A percentile compares a stretch with the other conserved stretches of the same genome.
Conservation (phyloP, 2,113 vertebrate species). For the Clarias magur region DNA sequence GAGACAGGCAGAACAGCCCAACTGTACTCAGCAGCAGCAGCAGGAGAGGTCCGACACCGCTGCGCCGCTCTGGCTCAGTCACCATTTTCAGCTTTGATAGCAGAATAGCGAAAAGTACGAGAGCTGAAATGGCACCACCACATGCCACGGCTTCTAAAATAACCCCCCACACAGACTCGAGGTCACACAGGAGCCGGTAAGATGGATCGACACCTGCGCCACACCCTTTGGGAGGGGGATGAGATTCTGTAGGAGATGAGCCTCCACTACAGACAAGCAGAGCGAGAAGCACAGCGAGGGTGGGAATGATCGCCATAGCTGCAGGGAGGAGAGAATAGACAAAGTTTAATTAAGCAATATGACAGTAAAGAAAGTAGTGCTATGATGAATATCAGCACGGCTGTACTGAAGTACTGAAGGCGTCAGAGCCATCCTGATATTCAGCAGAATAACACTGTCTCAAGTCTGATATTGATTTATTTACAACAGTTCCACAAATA, state of each 20-base stretch:
- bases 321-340: slow-evolving; percentile 40
- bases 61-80: slow-evolving; percentile 85
- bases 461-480: no score
- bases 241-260: slow-evolving; percentile 53
- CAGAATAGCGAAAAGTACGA: slow-evolving; percentile 83
- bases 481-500: no score
- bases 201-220: slow-evolving; percentile 82
- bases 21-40: slow-evolving; percentile 88
- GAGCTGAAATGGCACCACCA: slow-evolving; percentile 80
- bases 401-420: no score
- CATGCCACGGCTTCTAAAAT: slow-evolving; percentile 91
- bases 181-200: slow-evolving; percentile 89
- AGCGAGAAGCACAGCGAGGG: slow-evolving; percentile 80
- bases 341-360: not conserved
- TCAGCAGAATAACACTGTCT: no score
- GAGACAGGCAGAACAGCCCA: slow-evolving; percentile 87
- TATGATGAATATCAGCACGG: no score
- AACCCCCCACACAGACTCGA: slow-evolving; percentile 95
- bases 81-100: slow-evolving; percentile 84
- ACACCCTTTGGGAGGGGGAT: slow-evolving; percentile 81
- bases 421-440: no score
- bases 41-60: slow-evolving; percentile 85
- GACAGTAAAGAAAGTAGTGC: no score
- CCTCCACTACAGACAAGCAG: slow-evolving; percentile 79
- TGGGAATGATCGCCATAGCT: slow-evolving; percentile 66